phyloP scores from a whole-genome alignment of 92 coral and sea anemone species.

The Blastomussa wellsi region DNA sequence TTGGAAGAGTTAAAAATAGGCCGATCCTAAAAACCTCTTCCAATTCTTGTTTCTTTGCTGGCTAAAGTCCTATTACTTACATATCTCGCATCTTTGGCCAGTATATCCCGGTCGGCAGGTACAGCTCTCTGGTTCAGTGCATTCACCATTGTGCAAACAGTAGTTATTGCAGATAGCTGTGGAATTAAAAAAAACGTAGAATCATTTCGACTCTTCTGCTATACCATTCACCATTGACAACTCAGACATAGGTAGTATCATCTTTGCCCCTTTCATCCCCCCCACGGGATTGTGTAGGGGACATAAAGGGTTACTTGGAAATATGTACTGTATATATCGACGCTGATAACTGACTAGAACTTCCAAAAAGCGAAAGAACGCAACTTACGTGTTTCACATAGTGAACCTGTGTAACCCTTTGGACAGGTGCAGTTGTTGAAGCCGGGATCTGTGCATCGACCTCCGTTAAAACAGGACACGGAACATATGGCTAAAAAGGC shows the following conservation, averaged over 20 bases:
- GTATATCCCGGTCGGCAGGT: conserved; percentile 69
- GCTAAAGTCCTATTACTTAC: conserved; percentile 40
- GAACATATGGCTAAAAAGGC: conserved; percentile 69
- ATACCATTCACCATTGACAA: neutral
- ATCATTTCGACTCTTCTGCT: neutral
- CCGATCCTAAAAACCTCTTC: too few relatives aligned
- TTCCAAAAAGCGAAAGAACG: neutral
- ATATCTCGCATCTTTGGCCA: conserved; percentile 75
- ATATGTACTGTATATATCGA: too few relatives aligned
- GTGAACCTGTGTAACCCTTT: conserved; percentile 75
- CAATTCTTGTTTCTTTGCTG: neutral
- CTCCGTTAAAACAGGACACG: conserved; percentile 82
- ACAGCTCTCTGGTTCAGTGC: conserved; percentile 83
- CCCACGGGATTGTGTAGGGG: neutral
- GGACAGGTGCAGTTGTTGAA: conserved; percentile 86
- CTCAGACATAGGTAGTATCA: neutral
- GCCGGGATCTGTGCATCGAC: conserved; percentile 72
- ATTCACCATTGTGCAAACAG: conserved; percentile 80
- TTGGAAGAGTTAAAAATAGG: too few relatives aligned
- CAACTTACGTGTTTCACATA: conserved; percentile 82
- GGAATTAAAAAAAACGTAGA: neutral
- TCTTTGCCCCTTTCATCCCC: neutral
- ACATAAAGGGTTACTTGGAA: neutral
- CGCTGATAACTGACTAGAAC: neutral
- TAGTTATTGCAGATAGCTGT: conserved; percentile 79